A percentile compares a stretch with the other conserved stretches of the same genome.
These are phyloP conservation scores for Timema cristinae DNA, from an alignment of 2,888 invertebrate genomes.

Conservation along the genomic window DNA sequence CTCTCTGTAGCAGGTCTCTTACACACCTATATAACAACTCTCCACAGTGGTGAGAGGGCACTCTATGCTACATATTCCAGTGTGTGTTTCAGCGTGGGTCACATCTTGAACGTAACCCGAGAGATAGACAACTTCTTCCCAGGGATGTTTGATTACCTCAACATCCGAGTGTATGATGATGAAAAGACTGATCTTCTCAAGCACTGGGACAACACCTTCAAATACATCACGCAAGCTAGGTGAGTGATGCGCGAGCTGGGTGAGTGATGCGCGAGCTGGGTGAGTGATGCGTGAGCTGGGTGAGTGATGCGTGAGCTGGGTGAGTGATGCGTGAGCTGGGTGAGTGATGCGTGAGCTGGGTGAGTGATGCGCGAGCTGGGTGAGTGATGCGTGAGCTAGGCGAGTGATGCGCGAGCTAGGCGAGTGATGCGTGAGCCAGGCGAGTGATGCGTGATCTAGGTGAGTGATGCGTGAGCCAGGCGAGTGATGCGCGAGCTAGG, in stretches of 20 bases:
- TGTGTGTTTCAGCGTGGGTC: conserved; percentile 71
- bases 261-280: conserved; percentile 68
- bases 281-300: conserved; percentile 68
- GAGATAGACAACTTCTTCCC: conserved; percentile 99
- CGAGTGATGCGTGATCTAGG: too few species aligned
- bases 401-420: conserved; percentile 68
- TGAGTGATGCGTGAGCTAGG: conserved; percentile 69
- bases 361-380: conserved; percentile 68
- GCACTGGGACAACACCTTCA: conserved; percentile 97
- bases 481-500: conserved; percentile 68
- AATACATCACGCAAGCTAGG: conserved; percentile 89
- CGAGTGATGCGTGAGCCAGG: too few species aligned
- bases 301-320: conserved; percentile 68
- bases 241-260: conserved; percentile 68
- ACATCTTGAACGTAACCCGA: conserved; percentile 95
- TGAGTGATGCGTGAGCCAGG: conserved; percentile 69
- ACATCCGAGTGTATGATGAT: conserved; percentile 95
- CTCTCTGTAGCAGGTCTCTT: too few species aligned
- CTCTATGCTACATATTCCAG: not conserved
- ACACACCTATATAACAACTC: too few species aligned
- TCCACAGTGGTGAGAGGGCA: too few species aligned
- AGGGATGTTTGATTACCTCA: conserved; percentile 92
- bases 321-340: conserved; percentile 68
- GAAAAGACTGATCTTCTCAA: conserved; percentile 94
- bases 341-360: conserved; percentile 68